Conservation (phyloP, 2,797 vertebrate genomes). For the Epinephelus coioides region DNA sequence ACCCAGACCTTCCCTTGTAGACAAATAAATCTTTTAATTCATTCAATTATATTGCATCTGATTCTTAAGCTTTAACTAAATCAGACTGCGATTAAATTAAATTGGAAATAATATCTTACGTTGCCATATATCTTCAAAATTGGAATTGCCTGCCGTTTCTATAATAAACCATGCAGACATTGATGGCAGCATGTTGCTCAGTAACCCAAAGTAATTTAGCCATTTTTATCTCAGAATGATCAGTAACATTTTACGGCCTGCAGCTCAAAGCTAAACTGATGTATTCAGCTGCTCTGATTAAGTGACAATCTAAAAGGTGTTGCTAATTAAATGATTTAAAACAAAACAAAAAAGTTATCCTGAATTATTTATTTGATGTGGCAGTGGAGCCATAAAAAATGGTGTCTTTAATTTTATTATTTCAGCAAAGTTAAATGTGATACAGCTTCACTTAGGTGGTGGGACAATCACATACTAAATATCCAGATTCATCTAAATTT, state of each 20-base stretch:
- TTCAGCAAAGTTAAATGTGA: not conserved
- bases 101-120: not conserved
- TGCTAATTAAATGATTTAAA: not conserved
- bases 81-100: not conserved
- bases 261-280: not conserved
- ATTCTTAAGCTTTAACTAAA: not conserved
- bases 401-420: not conserved
- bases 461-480: not conserved
- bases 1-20: not conserved
- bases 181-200: not conserved
- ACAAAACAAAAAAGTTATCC: not conserved
- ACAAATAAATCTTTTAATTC: slow-evolving; percentile 17
- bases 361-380: not conserved
- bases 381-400: not conserved
- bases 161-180: not conserved
- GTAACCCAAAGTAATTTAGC: not conserved
- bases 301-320: not conserved
- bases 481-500: not conserved
- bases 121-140: not conserved
- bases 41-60: not conserved
- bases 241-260: not conserved
- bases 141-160: not conserved
- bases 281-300: not conserved
- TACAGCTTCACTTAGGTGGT: not conserved
- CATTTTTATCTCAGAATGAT: not conserved